These are phyloP conservation scores for Eustalomyia histrio DNA, from an alignment of 2,888 invertebrate genomes.

Conservation along the genomic window DNA sequence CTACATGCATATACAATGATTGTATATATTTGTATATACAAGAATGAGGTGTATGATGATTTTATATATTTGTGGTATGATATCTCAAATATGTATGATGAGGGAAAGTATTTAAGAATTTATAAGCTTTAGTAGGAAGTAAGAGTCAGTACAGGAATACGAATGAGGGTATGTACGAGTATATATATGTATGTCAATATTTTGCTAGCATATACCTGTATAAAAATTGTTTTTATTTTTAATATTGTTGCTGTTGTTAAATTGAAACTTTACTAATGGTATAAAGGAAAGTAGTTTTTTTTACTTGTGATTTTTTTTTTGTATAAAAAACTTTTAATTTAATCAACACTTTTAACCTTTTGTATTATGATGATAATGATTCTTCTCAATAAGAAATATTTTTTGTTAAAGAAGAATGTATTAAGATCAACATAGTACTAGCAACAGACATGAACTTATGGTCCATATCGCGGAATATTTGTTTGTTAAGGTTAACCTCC, in stretches of 20 bases:
- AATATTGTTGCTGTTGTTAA: slow-evolving; percentile 13
- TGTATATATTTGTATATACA: no score
- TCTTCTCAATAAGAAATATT: not conserved
- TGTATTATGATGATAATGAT: slow-evolving; percentile 12
- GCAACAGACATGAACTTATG: no score
- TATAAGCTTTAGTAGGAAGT: slow-evolving; percentile 26
- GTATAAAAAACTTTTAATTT: slow-evolving; percentile 52
- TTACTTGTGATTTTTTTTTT: slow-evolving; percentile 30
- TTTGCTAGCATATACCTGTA: not conserved
- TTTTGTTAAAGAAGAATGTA: not conserved
- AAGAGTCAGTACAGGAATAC: not conserved
- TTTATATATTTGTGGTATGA: slow-evolving; percentile 34
- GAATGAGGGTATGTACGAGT: not conserved
- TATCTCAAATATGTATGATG: slow-evolving; percentile 49
- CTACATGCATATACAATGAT: not conserved
- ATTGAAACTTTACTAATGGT: not conserved
- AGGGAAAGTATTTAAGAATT: slow-evolving; percentile 52
- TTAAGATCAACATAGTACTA: not conserved
- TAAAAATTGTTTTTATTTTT: slow-evolving; percentile 24
- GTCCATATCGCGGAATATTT: no score
- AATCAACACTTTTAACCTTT: slow-evolving; percentile 60
- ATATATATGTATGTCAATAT: no score
- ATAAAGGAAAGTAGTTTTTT: slow-evolving; percentile 1
- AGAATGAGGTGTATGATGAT: slow-evolving; percentile 32
- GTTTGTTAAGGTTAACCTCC: no score